Evolutionary conservation across 1,140 invertebrate species (phyloP), one percentile per base, ranked within the genome.

Genomic region (Schlechtendalia chinensis): DNA sequence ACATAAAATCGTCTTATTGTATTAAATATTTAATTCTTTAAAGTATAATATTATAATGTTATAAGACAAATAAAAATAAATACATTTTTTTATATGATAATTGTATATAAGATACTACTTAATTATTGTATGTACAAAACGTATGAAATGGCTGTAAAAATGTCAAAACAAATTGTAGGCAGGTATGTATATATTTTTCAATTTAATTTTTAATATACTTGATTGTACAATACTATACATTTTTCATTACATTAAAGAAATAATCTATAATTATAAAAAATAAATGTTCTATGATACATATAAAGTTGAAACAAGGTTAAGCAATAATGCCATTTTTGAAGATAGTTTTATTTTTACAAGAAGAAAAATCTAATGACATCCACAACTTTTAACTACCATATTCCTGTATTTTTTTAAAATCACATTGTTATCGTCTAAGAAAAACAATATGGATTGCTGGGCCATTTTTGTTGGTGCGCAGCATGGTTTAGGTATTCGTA

Each of bases 371-470:
- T 65, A 96, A 88, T 95, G 94, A 85, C 96, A 98, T 27, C 96
- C 96, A 86, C 96, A 98, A 82, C 93, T 95, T 87, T 96, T 96
- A 6, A 97, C 96, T 61, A 96, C 94, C 95, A 98, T 98, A 86
- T 97, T 95, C 85, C 93, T 94, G 85, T 96, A 97, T 86, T 96
- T 96, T 84, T 96, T 96, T 32, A 97, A 87, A 82, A 96, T 95
- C 8, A 97, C 95, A 86, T 97, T 96, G 61, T 88, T 87, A 83
- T 96, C 94, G 83, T 97, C 95, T 1, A 93, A 88, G 85, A 94
- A 95, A 85, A 96, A 97, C 1, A 97, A 87, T 6, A 98, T 94
- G 1, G 94, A 94, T 82, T 97, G 94, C 1, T 94, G 89, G 8
- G 91, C 91, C 69, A 97, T 87, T 85, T 95, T 94, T 19, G 94